Base-by-base conservation (phyloP, 2,888 invertebrate genomes). In the Dione juno region DNA sequence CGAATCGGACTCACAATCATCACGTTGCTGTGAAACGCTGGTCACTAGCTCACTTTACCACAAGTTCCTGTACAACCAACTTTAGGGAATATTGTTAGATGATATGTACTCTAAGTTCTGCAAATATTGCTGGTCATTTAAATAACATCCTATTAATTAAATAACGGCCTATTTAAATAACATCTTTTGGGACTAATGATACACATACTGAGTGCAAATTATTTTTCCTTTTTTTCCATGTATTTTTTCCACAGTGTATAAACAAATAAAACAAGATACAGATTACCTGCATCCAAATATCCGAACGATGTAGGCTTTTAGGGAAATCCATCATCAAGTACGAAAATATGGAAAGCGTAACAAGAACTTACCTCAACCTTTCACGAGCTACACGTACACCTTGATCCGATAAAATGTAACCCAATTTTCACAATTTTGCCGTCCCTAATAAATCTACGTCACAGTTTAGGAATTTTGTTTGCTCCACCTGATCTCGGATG, bases 401-500 rank as follows among this genome's bases (percentile, higher is more conserved):
- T 73, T 71, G 61, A 75, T 72, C 67, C 70, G 75, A 75, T 70
- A 75, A 75, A 72, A 70, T 66, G 70, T 72, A 74, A 74, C 72
- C 75, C 74, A 74, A 75, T 75, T 75, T 72, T 68, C 67, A 52
- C 65, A 67, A 72, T 74, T 72, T 74, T 59, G 58, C 70, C 70
- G 53, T 72, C 71, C 74, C 70, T 69, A 67, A 75, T 74, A 75
- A 75, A 75, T 75, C 74, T 66, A 73, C 70, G 74, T 70, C 70
- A 72, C 72, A 72, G 65, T 71, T 73, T 69, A 65, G 74, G 71
- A 71, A 75, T 71, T 75, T 73, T 69, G 74, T 75, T 73, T 71
- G 66, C 74, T 58, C 61, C 71, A 68, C 69, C 69, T 73, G 74
- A 75, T 71, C 69, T 63, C 71, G 69, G 67, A 70, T 73, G 69